These are phyloP conservation scores for Frankliniella intonsa DNA, from an alignment of 2,888 invertebrate genomes.

Conservation along the genomic window DNA sequence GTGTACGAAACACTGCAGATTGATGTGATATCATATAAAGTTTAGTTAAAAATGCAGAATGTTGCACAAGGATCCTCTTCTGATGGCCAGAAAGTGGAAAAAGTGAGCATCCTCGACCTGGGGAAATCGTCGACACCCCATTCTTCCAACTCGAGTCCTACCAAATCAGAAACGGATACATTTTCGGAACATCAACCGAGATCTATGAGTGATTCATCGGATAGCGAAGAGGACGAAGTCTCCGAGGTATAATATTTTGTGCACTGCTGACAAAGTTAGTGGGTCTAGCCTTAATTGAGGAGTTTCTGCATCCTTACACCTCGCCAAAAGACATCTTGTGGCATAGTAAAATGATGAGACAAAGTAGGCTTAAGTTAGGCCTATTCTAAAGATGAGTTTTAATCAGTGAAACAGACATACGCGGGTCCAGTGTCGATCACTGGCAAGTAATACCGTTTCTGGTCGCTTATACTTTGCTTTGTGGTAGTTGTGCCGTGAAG, in stretches of 20 bases:
- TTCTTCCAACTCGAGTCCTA: constrained; percentile 76
- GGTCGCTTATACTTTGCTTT: neutral
- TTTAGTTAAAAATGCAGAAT: constrained; percentile 86
- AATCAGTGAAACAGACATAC: neutral
- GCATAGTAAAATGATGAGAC: constrained; percentile 29
- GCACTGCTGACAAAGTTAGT: constrained; percentile 26
- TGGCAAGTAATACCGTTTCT: neutral
- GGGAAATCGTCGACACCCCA: constrained; percentile 66
- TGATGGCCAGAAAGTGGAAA: constrained; percentile 77
- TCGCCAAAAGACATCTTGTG: constrained; percentile 66
- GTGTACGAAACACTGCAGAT: constrained; percentile 44
- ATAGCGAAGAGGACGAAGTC: constrained; percentile 94
- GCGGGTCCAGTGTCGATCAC: neutral
- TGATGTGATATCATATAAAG: constrained; percentile 51
- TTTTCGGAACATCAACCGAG: constrained; percentile 78
- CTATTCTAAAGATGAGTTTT: constrained; percentile 21
- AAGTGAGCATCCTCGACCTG: constrained; percentile 60
- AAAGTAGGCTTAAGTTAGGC: constrained; percentile 28
- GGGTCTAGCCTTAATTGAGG: constrained; percentile 30
- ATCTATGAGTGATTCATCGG: constrained; percentile 90
- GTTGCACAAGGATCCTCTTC: constrained; percentile 70
- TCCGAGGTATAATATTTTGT: constrained; percentile 71
- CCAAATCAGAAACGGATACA: constrained; percentile 82
- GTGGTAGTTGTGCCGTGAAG: neutral
- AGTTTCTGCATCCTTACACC: constrained; percentile 38